Conservation (phyloP, 2,797 vertebrate genomes). For the Liparis tanakae region DNA sequence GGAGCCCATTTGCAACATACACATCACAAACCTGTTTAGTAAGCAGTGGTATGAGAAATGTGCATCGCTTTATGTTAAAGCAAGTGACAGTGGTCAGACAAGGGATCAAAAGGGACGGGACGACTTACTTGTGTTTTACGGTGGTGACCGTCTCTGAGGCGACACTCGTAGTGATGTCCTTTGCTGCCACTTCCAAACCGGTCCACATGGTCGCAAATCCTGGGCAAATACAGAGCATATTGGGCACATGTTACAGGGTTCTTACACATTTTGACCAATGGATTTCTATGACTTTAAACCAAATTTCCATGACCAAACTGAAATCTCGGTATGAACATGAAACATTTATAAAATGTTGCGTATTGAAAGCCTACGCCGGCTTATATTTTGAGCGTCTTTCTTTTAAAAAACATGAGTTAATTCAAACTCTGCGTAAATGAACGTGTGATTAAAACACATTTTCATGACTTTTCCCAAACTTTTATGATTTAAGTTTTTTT, state of each 20-base stretch:
- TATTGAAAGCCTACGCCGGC: too few relatives aligned
- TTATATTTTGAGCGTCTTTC: too few relatives aligned
- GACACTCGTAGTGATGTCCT: slow-evolving; percentile 91
- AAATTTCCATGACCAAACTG: too few relatives aligned
- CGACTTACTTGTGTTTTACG: slow-evolving; percentile 94
- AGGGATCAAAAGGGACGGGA: background rate
- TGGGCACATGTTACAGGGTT: background rate
- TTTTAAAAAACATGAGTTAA: too few relatives aligned
- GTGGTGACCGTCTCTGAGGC: slow-evolving; percentile 95
- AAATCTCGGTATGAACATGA: too few relatives aligned
- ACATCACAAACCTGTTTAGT: slow-evolving; percentile 23
- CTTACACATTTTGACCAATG: too few relatives aligned
- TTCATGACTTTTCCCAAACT: too few relatives aligned
- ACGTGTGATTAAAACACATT: too few relatives aligned
- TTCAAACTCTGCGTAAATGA: too few relatives aligned
- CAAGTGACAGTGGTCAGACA: slow-evolving; percentile 13
- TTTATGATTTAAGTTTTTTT: too few relatives aligned
- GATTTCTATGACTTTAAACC: too few relatives aligned
- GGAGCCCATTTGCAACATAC: slow-evolving; percentile 29
- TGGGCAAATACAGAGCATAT: slow-evolving; percentile 52
- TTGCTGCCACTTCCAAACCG: slow-evolving; percentile 93
- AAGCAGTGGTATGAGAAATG: slow-evolving; percentile 15
- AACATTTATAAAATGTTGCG: too few relatives aligned
- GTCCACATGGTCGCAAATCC: slow-evolving; percentile 98
- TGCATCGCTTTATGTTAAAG: background rate